Conservation (phyloP, 2,797 vertebrate species). For the Chelonia mydas region DNA sequence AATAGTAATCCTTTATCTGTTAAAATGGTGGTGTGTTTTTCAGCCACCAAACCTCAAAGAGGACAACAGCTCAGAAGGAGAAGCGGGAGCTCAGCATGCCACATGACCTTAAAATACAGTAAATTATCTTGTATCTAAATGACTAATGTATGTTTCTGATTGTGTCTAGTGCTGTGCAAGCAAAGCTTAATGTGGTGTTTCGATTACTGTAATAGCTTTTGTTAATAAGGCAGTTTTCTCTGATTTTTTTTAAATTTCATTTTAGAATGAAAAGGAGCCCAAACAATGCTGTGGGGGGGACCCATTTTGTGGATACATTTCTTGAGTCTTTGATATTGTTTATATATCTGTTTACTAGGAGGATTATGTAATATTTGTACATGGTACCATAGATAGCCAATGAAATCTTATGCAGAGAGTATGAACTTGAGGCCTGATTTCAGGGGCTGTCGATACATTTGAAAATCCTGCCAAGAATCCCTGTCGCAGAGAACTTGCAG, state of each 20-base stretch:
- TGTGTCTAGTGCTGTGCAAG: conserved; percentile 78
- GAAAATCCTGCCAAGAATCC: not conserved
- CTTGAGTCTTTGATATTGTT: conserved; percentile 43
- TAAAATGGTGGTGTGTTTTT: not conserved
- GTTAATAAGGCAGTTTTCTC: conserved; percentile 77
- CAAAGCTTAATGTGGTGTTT: conserved; percentile 80
- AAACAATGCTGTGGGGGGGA: conserved; percentile 50
- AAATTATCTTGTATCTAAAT: conserved; percentile 79
- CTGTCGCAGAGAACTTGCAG: not conserved
- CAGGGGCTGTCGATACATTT: not conserved
- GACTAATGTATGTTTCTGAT: conserved; percentile 77
- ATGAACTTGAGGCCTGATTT: not conserved
- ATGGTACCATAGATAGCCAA: not conserved
- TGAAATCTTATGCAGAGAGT: not conserved
- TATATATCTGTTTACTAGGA: not conserved
- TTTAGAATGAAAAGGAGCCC: conserved; percentile 69
- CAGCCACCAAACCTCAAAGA: not conserved
- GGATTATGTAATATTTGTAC: not conserved
- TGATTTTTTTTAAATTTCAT: conserved; percentile 63
- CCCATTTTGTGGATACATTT: conserved; percentile 20
- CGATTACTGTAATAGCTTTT: conserved; percentile 81
- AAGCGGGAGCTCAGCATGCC: conserved; percentile 38
- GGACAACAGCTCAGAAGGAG: not conserved
- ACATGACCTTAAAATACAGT: conserved; percentile 75
- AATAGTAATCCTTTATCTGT: not conserved